Conservation (phyloP, 2,797 vertebrate genomes). For the Bryconaethiops microstoma region DNA sequence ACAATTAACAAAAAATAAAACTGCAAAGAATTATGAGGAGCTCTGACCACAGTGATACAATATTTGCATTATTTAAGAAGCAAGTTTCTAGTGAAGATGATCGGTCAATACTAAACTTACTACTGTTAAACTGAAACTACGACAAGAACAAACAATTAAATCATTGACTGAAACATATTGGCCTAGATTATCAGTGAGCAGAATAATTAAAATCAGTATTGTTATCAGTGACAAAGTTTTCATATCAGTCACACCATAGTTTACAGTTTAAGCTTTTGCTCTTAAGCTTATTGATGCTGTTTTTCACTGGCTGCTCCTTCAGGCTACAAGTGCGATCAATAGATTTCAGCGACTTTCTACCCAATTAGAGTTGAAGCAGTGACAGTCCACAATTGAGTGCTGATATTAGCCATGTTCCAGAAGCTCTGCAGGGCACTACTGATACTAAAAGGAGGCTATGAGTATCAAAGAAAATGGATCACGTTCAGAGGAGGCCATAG, state of each 20-base stretch:
- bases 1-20: no score
- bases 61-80: neutral
- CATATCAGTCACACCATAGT: neutral
- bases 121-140: no score
- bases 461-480: constrained; percentile 24
- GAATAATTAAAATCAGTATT: neutral
- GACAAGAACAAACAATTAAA: no score
- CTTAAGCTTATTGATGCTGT: neutral
- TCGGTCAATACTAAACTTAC: no score
- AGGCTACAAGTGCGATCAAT: neutral
- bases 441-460: constrained; percentile 14
- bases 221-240: neutral
- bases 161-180: neutral
- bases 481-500: constrained; percentile 19
- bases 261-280: neutral
- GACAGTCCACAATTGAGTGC: constrained; percentile 8
- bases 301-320: neutral
- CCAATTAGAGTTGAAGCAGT: constrained; percentile 28
- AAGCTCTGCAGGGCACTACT: neutral
- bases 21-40: no score
- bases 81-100: no score
- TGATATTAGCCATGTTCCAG: constrained; percentile 24
- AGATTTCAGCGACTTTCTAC: constrained; percentile 14
- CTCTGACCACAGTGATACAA: neutral
- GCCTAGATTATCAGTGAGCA: neutral